These are phyloP conservation scores for Meleagris gallopavo DNA, from an alignment of 2,113 vertebrate species.

Conservation along the genomic window DNA sequence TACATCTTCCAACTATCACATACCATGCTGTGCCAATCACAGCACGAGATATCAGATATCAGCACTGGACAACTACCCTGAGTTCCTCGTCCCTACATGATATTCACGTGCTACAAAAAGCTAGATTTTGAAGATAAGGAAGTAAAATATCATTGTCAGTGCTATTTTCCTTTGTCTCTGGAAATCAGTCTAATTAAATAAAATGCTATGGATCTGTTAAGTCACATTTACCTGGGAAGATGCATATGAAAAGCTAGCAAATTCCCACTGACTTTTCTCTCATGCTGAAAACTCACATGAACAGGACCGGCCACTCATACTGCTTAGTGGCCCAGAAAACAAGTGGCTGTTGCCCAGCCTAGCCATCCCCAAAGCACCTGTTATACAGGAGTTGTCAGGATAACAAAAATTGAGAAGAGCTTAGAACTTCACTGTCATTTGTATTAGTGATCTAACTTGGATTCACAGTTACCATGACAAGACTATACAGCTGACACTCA, in stretches of 20 bases:
- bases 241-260: neutral
- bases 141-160: neutral
- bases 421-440: neutral
- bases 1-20: neutral
- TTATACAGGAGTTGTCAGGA: neutral
- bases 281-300: rapidly evolving
- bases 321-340: neutral
- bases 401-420: neutral
- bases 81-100: neutral
- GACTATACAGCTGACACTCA: neutral
- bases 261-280: neutral
- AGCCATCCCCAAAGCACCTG: neutral
- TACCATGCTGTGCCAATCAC: neutral
- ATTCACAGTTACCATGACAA: neutral
- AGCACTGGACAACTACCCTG: neutral
- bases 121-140: neutral
- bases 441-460: neutral
- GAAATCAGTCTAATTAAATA: conserved; percentile 6
- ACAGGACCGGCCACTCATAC: neutral
- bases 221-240: neutral
- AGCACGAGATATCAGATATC: neutral
- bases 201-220: neutral
- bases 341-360: neutral
- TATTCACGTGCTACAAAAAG: neutral
- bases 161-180: neutral